These are phyloP conservation scores for Tiphia femorata DNA, from an alignment of 2,888 invertebrate genomes.

Conservation along the genomic window DNA sequence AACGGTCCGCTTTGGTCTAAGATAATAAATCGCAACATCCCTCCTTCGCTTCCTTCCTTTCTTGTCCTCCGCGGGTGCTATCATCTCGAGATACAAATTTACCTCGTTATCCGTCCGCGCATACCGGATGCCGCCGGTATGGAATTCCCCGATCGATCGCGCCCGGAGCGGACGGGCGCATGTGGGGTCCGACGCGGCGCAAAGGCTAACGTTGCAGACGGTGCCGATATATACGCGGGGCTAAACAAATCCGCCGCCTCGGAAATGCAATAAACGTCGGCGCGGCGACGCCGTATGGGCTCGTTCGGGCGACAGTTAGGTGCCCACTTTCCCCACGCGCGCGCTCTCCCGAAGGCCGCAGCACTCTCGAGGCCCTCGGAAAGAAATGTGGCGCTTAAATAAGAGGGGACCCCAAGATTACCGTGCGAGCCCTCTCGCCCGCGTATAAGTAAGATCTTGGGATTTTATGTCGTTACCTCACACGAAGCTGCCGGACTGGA, in stretches of 20 bases:
- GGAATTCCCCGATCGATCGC: slow-evolving; percentile 35
- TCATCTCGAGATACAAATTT: slow-evolving; percentile 31
- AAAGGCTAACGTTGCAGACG: slow-evolving; percentile 10
- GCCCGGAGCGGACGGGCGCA: slow-evolving; percentile 20
- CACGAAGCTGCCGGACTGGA: slow-evolving; percentile 55
- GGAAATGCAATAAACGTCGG: slow-evolving; percentile 47
- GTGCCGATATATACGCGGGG: slow-evolving; percentile 31
- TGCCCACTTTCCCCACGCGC: slow-evolving; percentile 46
- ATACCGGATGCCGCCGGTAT: slow-evolving; percentile 18
- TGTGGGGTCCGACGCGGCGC: slow-evolving; percentile 36
- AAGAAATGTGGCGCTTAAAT: slow-evolving; percentile 53
- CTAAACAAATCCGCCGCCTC: slow-evolving; percentile 44
- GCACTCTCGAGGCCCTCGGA: slow-evolving; percentile 31
- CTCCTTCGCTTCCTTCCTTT: neutral
- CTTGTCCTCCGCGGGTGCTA: neutral
- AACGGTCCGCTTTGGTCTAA: too few relatives aligned
- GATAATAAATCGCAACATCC: too few relatives aligned
- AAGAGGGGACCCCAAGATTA: slow-evolving; percentile 42
- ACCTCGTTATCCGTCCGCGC: slow-evolving; percentile 35
- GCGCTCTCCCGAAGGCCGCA: too few relatives aligned
- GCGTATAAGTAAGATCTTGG: slow-evolving; percentile 60
- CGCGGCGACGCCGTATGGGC: slow-evolving; percentile 40
- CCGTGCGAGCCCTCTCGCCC: slow-evolving; percentile 34
- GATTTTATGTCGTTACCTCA: slow-evolving; percentile 64
- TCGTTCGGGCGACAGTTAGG: slow-evolving; percentile 47